Evolutionary conservation across 2,797 vertebrate species (phyloP).

Genomic region (Pempheris klunzingeri): DNA sequence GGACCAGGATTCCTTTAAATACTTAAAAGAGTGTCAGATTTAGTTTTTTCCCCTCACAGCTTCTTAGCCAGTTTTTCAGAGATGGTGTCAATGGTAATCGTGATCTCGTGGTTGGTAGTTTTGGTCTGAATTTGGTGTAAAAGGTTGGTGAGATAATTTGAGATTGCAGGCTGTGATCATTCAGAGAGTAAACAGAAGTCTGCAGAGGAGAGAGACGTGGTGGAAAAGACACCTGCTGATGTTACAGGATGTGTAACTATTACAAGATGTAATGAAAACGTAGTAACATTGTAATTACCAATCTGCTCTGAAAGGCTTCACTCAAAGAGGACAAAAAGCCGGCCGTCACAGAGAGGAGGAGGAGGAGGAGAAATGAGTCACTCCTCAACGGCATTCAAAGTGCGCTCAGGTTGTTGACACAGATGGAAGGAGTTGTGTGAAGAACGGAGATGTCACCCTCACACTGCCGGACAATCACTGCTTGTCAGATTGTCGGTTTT

Average conservation of each 20-base stretch:
- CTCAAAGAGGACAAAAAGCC: too few species aligned
- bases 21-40: neutral
- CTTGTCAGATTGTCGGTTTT: neutral
- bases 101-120: neutral
- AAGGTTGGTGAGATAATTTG: neutral
- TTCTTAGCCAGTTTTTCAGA: neutral
- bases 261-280: neutral
- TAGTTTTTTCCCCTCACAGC: neutral
- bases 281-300: too few species aligned
- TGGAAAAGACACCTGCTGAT: neutral
- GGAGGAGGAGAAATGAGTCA: too few species aligned
- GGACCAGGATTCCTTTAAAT: too few species aligned
- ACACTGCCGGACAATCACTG: too few species aligned
- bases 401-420: too few species aligned
- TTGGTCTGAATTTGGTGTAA: neutral
- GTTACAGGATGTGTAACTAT: neutral
- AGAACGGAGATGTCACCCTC: too few species aligned
- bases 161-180: neutral
- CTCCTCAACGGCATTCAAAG: too few species aligned
- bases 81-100: neutral
- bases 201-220: neutral
- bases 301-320: too few species aligned
- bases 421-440: too few species aligned
- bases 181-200: neutral
- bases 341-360: too few species aligned